A percentile compares a stretch with the other conserved stretches of the same genome.
These are phyloP conservation scores for Aix galericulata DNA, from an alignment of 2,113 vertebrate genomes.

Conservation along the genomic window DNA sequence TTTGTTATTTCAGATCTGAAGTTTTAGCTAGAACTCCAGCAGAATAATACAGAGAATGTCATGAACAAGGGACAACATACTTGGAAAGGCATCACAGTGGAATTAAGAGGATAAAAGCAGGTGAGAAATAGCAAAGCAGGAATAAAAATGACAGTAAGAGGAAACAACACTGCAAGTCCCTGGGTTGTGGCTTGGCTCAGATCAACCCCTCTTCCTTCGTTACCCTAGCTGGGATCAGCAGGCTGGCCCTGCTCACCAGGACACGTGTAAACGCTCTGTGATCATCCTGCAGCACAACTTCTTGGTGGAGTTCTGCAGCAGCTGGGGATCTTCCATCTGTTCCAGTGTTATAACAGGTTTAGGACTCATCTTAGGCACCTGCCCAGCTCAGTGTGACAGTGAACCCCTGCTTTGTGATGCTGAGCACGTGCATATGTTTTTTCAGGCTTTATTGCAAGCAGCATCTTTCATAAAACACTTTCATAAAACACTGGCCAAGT, in stretches of 20 bases:
- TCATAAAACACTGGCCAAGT: too few species aligned
- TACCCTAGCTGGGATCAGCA: background rate
- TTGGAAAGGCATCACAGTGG: background rate
- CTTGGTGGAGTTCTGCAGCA: background rate
- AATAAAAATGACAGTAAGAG: too few species aligned
- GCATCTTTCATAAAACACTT: background rate
- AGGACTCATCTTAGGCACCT: too few species aligned
- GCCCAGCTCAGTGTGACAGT: too few species aligned
- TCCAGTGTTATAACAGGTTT: background rate
- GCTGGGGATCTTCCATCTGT: background rate
- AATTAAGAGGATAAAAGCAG: background rate
- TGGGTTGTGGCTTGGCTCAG: background rate
- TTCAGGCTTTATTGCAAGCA: background rate
- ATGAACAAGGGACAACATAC: background rate
- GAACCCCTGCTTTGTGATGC: too few species aligned
- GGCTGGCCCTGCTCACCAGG: background rate
- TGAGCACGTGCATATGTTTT: too few species aligned
- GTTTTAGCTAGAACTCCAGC: background rate
- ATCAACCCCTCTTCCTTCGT: background rate
- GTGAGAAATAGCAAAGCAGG: background rate
- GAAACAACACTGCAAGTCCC: fast-evolving
- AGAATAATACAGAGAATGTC: background rate
- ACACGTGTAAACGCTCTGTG: fast-evolving
- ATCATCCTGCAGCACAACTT: background rate
- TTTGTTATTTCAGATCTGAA: background rate